Base-by-base conservation (phyloP, 1,140 invertebrate genomes). In the Ladona fulva region DNA sequence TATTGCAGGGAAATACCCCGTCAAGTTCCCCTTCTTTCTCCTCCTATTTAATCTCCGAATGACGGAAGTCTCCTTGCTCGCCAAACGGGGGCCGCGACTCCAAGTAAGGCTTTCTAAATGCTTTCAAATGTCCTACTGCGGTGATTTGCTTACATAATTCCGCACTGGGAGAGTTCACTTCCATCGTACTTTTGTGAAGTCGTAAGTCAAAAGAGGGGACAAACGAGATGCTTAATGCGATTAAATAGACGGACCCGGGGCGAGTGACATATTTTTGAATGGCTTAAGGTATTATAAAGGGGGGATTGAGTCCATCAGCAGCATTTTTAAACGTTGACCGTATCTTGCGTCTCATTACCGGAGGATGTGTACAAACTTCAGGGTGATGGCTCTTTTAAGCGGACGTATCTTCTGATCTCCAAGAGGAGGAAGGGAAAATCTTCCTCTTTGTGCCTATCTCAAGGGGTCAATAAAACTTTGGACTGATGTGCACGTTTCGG, bases 221-320 rank as follows among this genome's bases (percentile, higher is more conserved):
- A 52, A 52, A 52, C 44, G 44, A 52, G 52, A 66, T 66, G n/a
- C 52, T 66, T 66, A 66, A 66, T 66, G 52, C 52, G 52, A 66
- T 66, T 66, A 66, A 66, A 66, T 19, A 19, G 44, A 19, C 10
- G 10, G 44, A 52, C 44, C 44, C 19, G 44, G n/a, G 52, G 52
- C 14, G 3, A 22, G 52, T 12, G 52, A 66, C 52, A 66, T 66
- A 22, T 66, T 66, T 66, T 66, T 16, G n/a, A 66, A 66, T 66
- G 52, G 52, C 52, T 66, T 66, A 66, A 16, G 52, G 52, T 66
- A 66, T 66, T 66, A 6, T 3, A 12, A 19, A 22, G 52, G n/a
- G 52, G n/a, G 52, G 52, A 66, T 66, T 66, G 52, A 22, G 52
- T 66, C 52, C 52, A 52, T 52, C 44, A 19, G 44, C 44, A 66